A percentile compares a stretch with the other conserved stretches of the same genome.
Evolutionary conservation across 2,888 invertebrate species (phyloP).

Genomic region (Campaea margaritaria): DNA sequence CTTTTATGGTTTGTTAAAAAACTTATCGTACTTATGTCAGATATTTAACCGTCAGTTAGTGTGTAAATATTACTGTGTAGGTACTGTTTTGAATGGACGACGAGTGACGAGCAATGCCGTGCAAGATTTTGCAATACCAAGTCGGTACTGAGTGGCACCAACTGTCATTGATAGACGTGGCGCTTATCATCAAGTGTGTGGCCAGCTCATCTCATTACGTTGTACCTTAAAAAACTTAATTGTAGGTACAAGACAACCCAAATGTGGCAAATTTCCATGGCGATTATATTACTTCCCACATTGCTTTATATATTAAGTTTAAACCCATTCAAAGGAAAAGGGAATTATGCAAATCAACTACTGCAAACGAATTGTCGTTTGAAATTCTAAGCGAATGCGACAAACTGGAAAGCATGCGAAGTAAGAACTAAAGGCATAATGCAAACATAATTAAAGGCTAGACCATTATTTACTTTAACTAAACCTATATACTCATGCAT

Average conservation of each 20-base stretch:
- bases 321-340: conserved; percentile 17
- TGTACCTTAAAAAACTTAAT: too few species aligned
- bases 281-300: background rate
- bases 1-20: too few species aligned
- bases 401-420: conserved; percentile 34
- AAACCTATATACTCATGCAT: conserved; percentile 33
- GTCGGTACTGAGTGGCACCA: too few species aligned
- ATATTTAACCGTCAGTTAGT: too few species aligned
- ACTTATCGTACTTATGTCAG: too few species aligned
- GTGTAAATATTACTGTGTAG: background rate
- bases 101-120: too few species aligned
- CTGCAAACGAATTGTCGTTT: conserved; percentile 35
- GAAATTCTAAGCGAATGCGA: conserved; percentile 35
- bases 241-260: too few species aligned
- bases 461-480: conserved; percentile 55
- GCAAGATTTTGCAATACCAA: too few species aligned
- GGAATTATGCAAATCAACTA: conserved; percentile 34
- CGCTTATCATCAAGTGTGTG: too few species aligned
- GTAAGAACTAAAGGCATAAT: conserved; percentile 41
- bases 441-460: conserved; percentile 38
- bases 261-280: background rate
- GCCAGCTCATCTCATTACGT: too few species aligned
- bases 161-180: too few species aligned
- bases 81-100: background rate
- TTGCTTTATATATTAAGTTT: background rate